Percentiles rank a stretch among this genome's conserved stretches.
Conservation (phyloP, 2,888 invertebrate genomes). For the Xestia c-nigrum region DNA sequence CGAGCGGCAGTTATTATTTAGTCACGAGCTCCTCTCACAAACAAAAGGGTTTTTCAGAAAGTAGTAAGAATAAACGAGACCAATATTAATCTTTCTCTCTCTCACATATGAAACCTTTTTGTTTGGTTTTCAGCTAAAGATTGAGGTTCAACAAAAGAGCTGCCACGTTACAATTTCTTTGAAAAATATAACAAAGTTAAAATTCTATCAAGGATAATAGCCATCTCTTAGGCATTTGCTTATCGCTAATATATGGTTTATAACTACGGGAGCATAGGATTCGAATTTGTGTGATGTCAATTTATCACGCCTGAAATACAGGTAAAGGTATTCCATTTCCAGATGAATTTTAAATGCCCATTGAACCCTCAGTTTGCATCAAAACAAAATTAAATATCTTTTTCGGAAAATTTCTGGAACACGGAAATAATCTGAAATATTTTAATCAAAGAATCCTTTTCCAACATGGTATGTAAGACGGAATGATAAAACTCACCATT, state of each 20-base stretch:
- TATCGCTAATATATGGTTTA: background rate
- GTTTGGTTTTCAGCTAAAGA: background rate
- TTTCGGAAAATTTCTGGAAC: background rate
- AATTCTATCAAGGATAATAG: background rate
- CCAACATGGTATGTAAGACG: background rate
- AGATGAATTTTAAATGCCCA: background rate
- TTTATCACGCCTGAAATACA: background rate
- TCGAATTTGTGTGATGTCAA: background rate
- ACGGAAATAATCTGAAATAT: background rate
- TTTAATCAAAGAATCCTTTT: constrained; percentile 10
- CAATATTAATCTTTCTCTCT: background rate
- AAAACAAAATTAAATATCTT: background rate
- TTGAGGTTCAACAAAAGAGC: background rate
- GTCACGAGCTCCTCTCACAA: no score
- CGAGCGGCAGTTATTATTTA: no score
- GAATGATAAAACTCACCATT: background rate
- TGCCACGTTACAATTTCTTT: background rate
- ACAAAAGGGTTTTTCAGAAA: background rate
- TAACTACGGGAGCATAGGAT: background rate
- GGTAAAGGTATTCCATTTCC: background rate
- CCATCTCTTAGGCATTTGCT: background rate
- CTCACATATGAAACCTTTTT: background rate
- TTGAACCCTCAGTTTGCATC: background rate
- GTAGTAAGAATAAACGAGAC: background rate
- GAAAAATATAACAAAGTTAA: background rate